Evolutionary conservation across 2,888 invertebrate species (phyloP), one percentile per base, ranked within the genome.

Genomic region (Drosophila lutescens): DNA sequence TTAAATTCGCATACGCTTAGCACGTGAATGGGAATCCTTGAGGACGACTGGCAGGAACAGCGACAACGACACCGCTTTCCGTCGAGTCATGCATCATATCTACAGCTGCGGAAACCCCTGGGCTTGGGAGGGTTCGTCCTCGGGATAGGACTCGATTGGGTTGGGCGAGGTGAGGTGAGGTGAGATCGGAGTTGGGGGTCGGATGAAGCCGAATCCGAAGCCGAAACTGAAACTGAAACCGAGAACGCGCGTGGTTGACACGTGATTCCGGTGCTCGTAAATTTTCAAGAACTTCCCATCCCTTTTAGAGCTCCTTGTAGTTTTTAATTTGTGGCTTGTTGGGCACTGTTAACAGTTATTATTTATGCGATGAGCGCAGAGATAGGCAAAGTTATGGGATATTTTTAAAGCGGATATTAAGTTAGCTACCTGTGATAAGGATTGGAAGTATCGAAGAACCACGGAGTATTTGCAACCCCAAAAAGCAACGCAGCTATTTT

Each of bases 181-280:
- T 20, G 20, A 20, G 46, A 13, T 36, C 51, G 56, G 67, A 30
- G 26, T 49, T n/a, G 60, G 23, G 86, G 86, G 80, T 44, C 50
- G 74, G 55, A 54, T 43, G 53, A 47, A 58, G 26, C 46, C 15
- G 40, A 53, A 58, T 15, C 46, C 15, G 40, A 53, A 26, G 17
- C 46, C 15, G 40, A 53, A 26, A 17, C 61, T 17, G 62, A 63
- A 50, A 50, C 50, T 83, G 83, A 77, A 86, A 79, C 66, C 34
- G 66, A 80, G 87, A 87, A 78, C 89, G 85, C 91, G 91, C 90
- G 91, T 91, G 92, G 91, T 91, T 90, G 92, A 90, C 92, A 92
- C 92, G 92, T 92, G 92, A 92, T 90, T 90, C 89, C 89, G 85
- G 79, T 70, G 89, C 77, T 89, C 88, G 91, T 92, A 92, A 92